These are phyloP conservation scores for Drosophila tanythrix DNA, from an alignment of 2,888 invertebrate genomes.

Conservation along the genomic window DNA sequence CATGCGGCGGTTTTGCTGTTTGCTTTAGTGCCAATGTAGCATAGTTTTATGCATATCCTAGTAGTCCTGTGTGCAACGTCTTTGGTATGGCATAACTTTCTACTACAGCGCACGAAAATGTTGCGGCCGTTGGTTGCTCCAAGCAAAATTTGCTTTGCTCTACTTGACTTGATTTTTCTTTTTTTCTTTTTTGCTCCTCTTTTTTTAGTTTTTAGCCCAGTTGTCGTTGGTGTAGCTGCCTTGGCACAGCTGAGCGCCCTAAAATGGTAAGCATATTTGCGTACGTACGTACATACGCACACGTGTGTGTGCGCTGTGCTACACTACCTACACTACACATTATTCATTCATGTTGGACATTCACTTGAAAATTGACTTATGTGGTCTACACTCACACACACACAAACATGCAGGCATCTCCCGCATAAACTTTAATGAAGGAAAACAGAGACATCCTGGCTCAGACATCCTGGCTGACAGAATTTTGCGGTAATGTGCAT, in stretches of 20 bases:
- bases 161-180: conserved; percentile 42
- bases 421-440: neutral
- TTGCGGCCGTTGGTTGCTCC: conserved; percentile 48
- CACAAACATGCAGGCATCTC: neutral
- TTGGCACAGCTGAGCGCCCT: conserved; percentile 44
- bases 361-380: conserved; percentile 77
- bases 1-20: conserved; percentile 66
- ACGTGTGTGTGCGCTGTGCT: conserved; percentile 7
- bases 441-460: conserved; percentile 41
- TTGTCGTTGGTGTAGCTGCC: conserved; percentile 32
- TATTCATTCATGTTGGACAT: conserved; percentile 77
- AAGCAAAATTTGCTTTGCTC: conserved; percentile 63
- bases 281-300: conserved; percentile 14
- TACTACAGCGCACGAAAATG: conserved; percentile 39
- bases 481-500: conserved; percentile 57
- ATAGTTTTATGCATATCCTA: conserved; percentile 80
- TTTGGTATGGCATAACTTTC: conserved; percentile 62
- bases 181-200: conserved; percentile 12
- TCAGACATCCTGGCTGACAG: conserved; percentile 43
- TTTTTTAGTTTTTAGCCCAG: conserved; percentile 20
- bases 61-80: conserved; percentile 59
- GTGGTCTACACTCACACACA: conserved; percentile 38
- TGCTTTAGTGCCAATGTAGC: conserved; percentile 81
- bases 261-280: conserved; percentile 59
- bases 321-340: conserved; percentile 53